Evolutionary conservation across 1,140 invertebrate genomes (phyloP), one percentile per base, ranked within the genome.

Genomic region (Drosophila novamexicana): DNA sequence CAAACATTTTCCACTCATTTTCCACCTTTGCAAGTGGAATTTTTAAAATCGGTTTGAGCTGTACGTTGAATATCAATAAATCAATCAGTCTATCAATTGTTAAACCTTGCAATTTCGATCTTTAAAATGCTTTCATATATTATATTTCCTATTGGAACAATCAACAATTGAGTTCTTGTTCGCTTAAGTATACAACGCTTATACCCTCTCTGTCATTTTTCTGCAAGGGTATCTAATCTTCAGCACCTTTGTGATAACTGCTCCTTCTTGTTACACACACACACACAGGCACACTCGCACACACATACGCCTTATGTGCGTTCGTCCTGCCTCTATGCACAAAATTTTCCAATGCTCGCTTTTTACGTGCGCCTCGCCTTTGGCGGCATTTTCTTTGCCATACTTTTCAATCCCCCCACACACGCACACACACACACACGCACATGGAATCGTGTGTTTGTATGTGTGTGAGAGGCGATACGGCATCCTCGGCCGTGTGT

Each of bases 321-420:
- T 56, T 40, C 61, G 18, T 47, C 37, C 61, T 65, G 52, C 40
- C 47, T 22, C 66, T 62, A 42, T 18, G 56, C 50, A 70, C 61
- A 69, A 70, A n/a, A 44, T 70, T 75, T 64, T 56, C 66, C 71
- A 75, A 70, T 69, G 68, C 56, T 71, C 61, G 53, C 40, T 40
- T 61, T 42, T 50, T 16, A 29, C 22, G 39, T 45, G 67, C 52
- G 59, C 36, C 62, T 73, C 40, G 77, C 77, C 74, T 73, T 77
- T 79, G 68, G 77, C 77, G 68, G 77, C 84, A 75, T 80, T 88
- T 88, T 88, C 84, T 88, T 88, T 89, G 71, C 80, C 76, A 74
- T 77, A 79, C 77, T 89, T 83, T 88, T 83, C 62, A 73, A 86
- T 83, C 54, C 34, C 36, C 49, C 52, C 54, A 66, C 61, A 77